These are phyloP conservation scores for Cephonodes hylas DNA, from an alignment of 2,888 invertebrate genomes.

Conservation along the genomic window DNA sequence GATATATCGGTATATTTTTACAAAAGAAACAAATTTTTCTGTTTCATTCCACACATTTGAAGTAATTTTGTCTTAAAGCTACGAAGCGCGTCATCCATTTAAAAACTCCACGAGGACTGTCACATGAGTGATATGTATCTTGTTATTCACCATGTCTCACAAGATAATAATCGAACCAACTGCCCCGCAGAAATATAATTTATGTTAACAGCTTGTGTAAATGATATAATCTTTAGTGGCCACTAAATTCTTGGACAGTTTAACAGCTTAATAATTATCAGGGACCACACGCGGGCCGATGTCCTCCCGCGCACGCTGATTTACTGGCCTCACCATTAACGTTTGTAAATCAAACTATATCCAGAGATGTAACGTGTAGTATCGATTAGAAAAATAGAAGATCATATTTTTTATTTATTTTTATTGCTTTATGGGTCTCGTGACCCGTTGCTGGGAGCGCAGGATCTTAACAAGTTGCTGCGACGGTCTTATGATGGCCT, in stretches of 20 bases:
- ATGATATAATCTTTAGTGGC: conserved; percentile 37
- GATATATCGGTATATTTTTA: too few relatives aligned
- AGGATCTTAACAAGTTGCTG: too few relatives aligned
- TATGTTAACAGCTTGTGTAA: conserved; percentile 11
- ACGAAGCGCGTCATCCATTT: too few relatives aligned
- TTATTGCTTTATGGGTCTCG: background rate
- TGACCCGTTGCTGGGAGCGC: too few relatives aligned
- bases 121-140: too few relatives aligned
- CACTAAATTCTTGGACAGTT: conserved; percentile 40
- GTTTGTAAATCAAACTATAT: conserved; percentile 24
- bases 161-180: background rate
- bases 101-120: too few relatives aligned
- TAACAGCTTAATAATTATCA: conserved; percentile 52
- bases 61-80: too few relatives aligned
- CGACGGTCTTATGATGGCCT: too few relatives aligned
- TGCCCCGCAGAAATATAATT: background rate
- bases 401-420: background rate
- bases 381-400: background rate
- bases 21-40: too few relatives aligned
- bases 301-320: conserved; percentile 56
- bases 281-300: conserved; percentile 18
- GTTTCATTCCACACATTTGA: too few relatives aligned
- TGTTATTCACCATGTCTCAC: too few relatives aligned
- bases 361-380: background rate
- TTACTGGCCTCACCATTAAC: conserved; percentile 34